Evolutionary conservation across 2,113 vertebrate genomes (phyloP), one percentile per base, ranked within the genome.

Genomic region (Penelope pileata): DNA sequence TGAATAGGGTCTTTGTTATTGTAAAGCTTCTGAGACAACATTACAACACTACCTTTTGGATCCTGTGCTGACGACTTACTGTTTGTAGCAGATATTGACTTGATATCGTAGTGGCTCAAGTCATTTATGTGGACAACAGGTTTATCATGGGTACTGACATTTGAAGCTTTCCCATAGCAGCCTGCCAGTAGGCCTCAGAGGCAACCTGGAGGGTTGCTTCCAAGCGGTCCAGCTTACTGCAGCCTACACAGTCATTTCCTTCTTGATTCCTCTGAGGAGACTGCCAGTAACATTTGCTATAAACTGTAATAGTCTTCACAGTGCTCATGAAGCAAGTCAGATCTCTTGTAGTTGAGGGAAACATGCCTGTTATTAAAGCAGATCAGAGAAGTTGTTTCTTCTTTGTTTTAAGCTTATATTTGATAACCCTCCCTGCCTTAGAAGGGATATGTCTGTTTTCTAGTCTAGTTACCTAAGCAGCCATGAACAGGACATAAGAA

Each of bases 1-100:
- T 96, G 83, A 96, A 96, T 94, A 88, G 70, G 56, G 48, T 91
- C 93, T 94, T 96, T 95, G 93, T 96, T 95, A 64, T 30, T 1
- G 0, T 66, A 96, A 90, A 94, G 83, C 93, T 94, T 90, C 91
- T 88, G 56, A 91, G 91, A 78, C 89, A 96, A 92, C 80, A 91
- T 94, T 90, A 83, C 94, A 91, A 89, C 85, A 95, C 42, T 69
- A 88, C 90, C 76, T 94, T 90, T 91, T 95, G 79, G 67, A 94
- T 96, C 88, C 68, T 74, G 60, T 83, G 82, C 75, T 94, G 88
- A 88, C 2, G 32, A 75, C 92, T 86, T 90, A 76, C 87, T 91
- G 48, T 69, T 95, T 85, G 87, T 90, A 67, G 38, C 84, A 93
- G 73, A 83, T 79, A 68, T 58, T 88, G 53, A 86, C 62, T 84